A percentile compares a stretch with the other conserved stretches of the same genome.
phyloP scores from a whole-genome alignment of 2,888 invertebrate genomes.

The Heliconius ismenius region DNA sequence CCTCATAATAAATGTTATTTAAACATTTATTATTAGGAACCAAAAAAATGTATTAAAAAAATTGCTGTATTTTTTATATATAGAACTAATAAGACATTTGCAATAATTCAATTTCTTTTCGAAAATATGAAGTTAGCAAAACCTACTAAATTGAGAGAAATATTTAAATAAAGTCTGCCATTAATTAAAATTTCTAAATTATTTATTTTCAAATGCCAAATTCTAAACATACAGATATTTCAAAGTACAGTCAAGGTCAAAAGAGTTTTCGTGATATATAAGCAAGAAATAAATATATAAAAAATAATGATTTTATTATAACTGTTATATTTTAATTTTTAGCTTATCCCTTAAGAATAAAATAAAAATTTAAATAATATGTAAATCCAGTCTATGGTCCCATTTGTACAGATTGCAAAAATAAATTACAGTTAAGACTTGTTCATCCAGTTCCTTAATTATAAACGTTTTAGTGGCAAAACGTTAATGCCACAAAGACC shows the following conservation, averaged over 20 bases:
- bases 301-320: neutral
- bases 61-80: too few relatives aligned
- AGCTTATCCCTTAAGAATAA: neutral
- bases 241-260: constrained; percentile 52
- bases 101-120: neutral
- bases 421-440: neutral
- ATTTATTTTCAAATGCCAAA: constrained; percentile 47
- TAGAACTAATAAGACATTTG: neutral
- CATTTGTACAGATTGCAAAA: constrained; percentile 10
- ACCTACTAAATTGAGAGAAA: neutral
- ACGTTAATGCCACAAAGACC: too few relatives aligned
- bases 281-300: neutral
- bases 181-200: constrained; percentile 38
- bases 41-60: neutral
- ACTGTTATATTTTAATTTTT: neutral
- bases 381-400: constrained; percentile 6
- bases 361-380: neutral
- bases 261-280: constrained; percentile 42
- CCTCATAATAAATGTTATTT: too few relatives aligned
- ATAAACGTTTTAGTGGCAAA: too few relatives aligned
- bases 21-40: neutral
- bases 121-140: neutral
- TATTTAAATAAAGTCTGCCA: constrained; percentile 25
- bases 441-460: neutral
- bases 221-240: constrained; percentile 39